Percentiles rank a stretch among this genome's conserved stretches.
phyloP scores from a whole-genome alignment of 2,113 vertebrate genomes.

The Columba janthina region DNA sequence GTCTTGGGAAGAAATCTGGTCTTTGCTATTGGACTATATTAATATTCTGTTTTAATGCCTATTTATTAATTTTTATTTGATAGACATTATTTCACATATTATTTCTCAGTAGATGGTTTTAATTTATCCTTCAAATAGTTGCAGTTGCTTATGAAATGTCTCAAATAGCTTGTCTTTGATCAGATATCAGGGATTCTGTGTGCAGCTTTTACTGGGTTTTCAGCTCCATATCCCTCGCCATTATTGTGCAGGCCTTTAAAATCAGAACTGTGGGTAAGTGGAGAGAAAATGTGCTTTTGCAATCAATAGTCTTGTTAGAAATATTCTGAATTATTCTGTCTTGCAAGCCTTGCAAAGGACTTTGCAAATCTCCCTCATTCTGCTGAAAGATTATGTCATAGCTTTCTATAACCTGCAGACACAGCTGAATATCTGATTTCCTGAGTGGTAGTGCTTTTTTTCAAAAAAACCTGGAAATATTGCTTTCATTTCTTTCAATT shows the following conservation, averaged over 20 bases:
- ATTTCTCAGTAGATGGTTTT: conserved; percentile 14
- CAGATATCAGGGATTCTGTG: conserved; percentile 9
- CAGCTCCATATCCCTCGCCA: neutral
- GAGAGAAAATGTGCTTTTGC: conserved; percentile 42
- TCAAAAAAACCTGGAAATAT: conserved; percentile 4
- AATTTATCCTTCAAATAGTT: conserved; percentile 8
- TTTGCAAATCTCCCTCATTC: neutral
- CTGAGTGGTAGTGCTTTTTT: neutral
- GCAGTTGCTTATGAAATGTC: neutral
- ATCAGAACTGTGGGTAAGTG: conserved; percentile 15
- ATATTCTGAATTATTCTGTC: conserved; percentile 37
- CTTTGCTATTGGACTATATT: conserved; percentile 19
- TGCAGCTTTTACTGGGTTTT: conserved; percentile 4
- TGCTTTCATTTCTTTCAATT: neutral
- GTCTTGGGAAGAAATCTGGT: conserved; percentile 14
- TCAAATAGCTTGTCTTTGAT: conserved; percentile 21
- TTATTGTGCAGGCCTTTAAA: conserved; percentile 39
- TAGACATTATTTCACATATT: neutral
- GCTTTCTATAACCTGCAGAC: conserved; percentile 2
- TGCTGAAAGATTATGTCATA: neutral
- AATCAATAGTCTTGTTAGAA: conserved; percentile 49
- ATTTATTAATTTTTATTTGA: conserved; percentile 29
- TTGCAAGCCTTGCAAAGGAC: conserved; percentile 1
- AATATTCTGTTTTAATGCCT: neutral
- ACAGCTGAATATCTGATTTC: conserved; percentile 13